A percentile compares a stretch with the other conserved stretches of the same genome.
Conservation (phyloP, 2,888 invertebrate species). For the Agrochola circellaris region DNA sequence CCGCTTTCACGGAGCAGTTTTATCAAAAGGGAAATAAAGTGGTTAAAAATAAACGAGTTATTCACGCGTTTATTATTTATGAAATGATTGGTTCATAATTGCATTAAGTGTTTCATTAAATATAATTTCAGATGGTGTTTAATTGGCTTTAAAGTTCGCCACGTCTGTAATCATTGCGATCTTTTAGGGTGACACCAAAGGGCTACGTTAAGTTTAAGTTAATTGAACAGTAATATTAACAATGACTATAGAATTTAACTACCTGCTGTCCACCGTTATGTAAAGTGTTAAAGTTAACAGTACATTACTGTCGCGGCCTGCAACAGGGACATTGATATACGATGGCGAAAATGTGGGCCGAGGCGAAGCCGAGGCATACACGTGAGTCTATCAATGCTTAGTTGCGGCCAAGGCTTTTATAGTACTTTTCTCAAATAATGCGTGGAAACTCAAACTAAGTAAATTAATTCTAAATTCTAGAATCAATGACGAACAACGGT, state of each 20-base stretch:
- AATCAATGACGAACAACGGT: too few relatives aligned
- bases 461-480: too few relatives aligned
- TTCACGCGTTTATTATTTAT: conserved; percentile 11
- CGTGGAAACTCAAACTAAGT: too few relatives aligned
- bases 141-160: neutral
- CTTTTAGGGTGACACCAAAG: neutral
- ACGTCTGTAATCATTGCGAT: neutral
- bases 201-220: neutral
- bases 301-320: too few relatives aligned
- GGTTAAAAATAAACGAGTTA: conserved; percentile 5
- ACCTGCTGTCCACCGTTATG: neutral
- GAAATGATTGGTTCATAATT: neutral
- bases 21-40: conserved; percentile 1
- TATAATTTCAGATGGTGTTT: neutral
- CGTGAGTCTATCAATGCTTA: too few relatives aligned
- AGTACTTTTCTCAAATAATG: too few relatives aligned
- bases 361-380: too few relatives aligned
- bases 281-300: neutral
- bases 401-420: too few relatives aligned
- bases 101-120: neutral
- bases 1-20: neutral
- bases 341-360: too few relatives aligned
- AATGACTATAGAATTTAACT: neutral
- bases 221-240: neutral
- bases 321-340: too few relatives aligned